Evolutionary conservation across 2,797 vertebrate genomes (phyloP).

Genomic region (Arrhamphus sclerolepis): DNA sequence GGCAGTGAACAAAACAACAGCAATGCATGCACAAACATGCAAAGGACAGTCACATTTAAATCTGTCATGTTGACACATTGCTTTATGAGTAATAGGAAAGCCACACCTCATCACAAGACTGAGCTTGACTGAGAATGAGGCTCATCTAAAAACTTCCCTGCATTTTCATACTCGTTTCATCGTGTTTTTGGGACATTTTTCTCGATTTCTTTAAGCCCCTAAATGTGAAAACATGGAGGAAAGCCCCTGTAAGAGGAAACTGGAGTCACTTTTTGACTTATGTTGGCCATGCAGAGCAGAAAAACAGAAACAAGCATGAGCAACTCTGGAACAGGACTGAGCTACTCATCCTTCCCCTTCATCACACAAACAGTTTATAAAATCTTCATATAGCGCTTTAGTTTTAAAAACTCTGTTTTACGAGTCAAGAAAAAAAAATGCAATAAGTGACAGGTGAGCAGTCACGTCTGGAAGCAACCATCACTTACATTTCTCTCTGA

Average conservation of each 20-base stretch:
- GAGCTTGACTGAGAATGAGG: conserved; percentile 43
- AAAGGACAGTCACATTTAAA: conserved; percentile 32
- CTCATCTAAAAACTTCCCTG: conserved; percentile 18
- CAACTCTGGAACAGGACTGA: conserved; percentile 13
- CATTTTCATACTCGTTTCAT: conserved; percentile 1
- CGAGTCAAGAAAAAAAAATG: conserved; percentile 23
- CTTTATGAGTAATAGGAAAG: conserved; percentile 62
- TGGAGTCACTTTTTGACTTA: conserved; percentile 5
- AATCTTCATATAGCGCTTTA: conserved; percentile 2
- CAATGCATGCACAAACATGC: conserved; percentile 47
- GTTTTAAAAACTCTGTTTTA: conserved; percentile 25
- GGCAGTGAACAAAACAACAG: conserved; percentile 8
- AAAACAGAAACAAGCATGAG: conserved; percentile 5
- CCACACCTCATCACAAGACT: conserved; percentile 72
- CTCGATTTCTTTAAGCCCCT: conserved; percentile 8
- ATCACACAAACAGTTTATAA: conserved; percentile 14
- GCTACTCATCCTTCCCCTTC: conserved; percentile 2
- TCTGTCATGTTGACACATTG: conserved; percentile 58
- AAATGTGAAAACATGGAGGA: conserved; percentile 9
- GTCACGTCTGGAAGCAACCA: conserved; percentile 63
- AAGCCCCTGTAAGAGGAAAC: not conserved
- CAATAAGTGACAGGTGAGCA: conserved; percentile 54
- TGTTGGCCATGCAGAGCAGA: conserved; percentile 10
- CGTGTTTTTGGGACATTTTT: not conserved
- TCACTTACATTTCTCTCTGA: conserved; percentile 77